These are phyloP conservation scores for Athalia circularis DNA, from an alignment of 2,888 invertebrate genomes.

Conservation along the genomic window DNA sequence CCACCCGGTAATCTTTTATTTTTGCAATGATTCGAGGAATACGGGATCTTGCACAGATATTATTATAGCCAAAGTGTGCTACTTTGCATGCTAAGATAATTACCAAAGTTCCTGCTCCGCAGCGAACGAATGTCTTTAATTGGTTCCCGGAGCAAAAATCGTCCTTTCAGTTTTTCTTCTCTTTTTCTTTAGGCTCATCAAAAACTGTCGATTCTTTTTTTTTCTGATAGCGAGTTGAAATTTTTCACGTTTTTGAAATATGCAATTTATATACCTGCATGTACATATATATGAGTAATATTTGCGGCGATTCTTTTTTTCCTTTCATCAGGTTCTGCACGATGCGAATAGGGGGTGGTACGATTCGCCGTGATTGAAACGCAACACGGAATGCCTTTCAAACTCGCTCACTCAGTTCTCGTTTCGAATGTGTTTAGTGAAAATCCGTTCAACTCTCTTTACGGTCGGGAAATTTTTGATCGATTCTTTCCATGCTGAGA, in stretches of 20 bases:
- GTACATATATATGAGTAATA: too few relatives aligned
- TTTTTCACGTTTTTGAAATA: too few relatives aligned
- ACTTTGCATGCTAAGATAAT: background rate
- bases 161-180: too few relatives aligned
- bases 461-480: slow-evolving; percentile 39
- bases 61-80: background rate
- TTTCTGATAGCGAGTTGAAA: too few relatives aligned
- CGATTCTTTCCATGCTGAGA: slow-evolving; percentile 33
- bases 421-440: slow-evolving; percentile 29
- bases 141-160: too few relatives aligned
- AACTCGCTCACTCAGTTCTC: background rate
- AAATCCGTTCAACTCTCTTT: slow-evolving; percentile 38
- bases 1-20: slow-evolving; percentile 2
- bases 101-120: too few relatives aligned
- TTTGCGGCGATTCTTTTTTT: too few relatives aligned
- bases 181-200: too few relatives aligned
- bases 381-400: slow-evolving; percentile 21
- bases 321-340: too few relatives aligned
- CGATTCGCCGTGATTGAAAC: background rate
- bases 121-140: too few relatives aligned
- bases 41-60: background rate
- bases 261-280: too few relatives aligned
- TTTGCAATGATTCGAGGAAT: background rate
- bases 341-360: background rate
- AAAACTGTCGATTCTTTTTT: too few relatives aligned